These are phyloP conservation scores for Leptestheria dahalacensis DNA, from an alignment of 1,140 invertebrate species.

Conservation along the genomic window DNA sequence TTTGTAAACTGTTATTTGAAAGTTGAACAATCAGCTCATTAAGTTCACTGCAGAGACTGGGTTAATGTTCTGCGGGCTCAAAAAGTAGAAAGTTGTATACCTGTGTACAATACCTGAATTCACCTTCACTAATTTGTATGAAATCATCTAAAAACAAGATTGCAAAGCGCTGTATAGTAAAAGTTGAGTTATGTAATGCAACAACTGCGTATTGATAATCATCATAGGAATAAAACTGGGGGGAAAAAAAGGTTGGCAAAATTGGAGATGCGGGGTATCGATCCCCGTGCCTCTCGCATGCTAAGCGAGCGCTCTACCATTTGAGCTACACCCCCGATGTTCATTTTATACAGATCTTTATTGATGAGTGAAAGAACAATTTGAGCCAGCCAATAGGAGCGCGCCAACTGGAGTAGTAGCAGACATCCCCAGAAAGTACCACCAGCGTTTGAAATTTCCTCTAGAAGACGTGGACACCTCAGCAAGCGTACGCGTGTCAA, in stretches of 20 bases:
- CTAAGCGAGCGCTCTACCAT: constrained; percentile 77
- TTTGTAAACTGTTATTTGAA: not conserved
- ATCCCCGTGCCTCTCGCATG: constrained; percentile 72
- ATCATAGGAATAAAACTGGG: not conserved
- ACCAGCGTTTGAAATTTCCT: not conserved
- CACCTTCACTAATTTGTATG: too few species aligned
- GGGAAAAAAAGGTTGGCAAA: constrained; percentile 3
- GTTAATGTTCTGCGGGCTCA: too few species aligned
- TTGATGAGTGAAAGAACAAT: too few species aligned
- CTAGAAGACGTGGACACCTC: not conserved
- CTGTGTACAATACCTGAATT: too few species aligned
- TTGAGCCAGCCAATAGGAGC: not conserved
- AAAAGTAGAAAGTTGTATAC: too few species aligned
- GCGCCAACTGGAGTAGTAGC: not conserved
- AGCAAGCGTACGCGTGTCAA: not conserved
- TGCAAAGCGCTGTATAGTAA: too few species aligned
- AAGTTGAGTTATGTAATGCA: too few species aligned
- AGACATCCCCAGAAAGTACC: not conserved
- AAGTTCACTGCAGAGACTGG: too few species aligned
- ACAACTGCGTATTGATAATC: too few species aligned
- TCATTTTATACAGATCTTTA: too few species aligned
- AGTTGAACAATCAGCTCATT: too few species aligned
- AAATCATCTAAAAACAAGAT: too few species aligned
- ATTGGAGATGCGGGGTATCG: constrained; percentile 60
- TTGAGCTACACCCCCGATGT: constrained; percentile 58